Percentiles rank a stretch among this genome's conserved stretches.
Conservation (phyloP, 1,140 invertebrate genomes). For the Sycophila sp. region DNA sequence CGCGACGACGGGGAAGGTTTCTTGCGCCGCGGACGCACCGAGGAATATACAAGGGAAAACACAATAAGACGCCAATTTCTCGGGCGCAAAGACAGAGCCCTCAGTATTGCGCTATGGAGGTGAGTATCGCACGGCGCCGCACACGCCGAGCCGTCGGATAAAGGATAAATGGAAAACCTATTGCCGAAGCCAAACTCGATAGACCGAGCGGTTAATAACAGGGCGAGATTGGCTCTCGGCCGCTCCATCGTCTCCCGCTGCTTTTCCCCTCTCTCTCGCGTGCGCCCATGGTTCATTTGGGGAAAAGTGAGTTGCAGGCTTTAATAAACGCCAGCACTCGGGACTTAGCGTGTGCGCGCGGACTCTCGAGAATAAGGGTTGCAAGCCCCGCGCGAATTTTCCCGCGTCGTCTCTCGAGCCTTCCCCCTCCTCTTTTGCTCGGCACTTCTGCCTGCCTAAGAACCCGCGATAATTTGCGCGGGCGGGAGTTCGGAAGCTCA, state of each 20-base stretch:
- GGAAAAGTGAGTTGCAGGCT: constrained; percentile 57
- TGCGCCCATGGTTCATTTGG: constrained; percentile 51
- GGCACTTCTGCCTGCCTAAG: constrained; percentile 40
- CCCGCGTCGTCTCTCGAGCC: constrained; percentile 13
- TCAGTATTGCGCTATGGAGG: no score
- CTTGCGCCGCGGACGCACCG: no score
- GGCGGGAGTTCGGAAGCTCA: constrained; percentile 40
- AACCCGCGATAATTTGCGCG: constrained; percentile 57
- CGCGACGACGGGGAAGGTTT: no score
- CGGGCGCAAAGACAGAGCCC: no score
- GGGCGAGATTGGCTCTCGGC: not conserved
- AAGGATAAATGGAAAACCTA: constrained; percentile 28
- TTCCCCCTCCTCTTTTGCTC: constrained; percentile 19
- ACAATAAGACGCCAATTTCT: no score
- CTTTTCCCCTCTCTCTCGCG: not conserved
- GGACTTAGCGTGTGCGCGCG: constrained; percentile 48
- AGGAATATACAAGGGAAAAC: no score
- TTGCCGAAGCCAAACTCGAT: constrained; percentile 19
- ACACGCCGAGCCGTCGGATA: not conserved
- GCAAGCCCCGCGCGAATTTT: constrained; percentile 40
- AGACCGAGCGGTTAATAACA: constrained; percentile 10
- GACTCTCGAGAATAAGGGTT: constrained; percentile 54
- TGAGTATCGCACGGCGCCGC: no score
- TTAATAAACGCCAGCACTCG: constrained; percentile 56
- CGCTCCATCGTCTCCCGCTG: not conserved